Percentiles rank a stretch among this genome's conserved stretches.
phyloP scores from a whole-genome alignment of 2,797 vertebrate species.

The Halcyon chelicuti region DNA sequence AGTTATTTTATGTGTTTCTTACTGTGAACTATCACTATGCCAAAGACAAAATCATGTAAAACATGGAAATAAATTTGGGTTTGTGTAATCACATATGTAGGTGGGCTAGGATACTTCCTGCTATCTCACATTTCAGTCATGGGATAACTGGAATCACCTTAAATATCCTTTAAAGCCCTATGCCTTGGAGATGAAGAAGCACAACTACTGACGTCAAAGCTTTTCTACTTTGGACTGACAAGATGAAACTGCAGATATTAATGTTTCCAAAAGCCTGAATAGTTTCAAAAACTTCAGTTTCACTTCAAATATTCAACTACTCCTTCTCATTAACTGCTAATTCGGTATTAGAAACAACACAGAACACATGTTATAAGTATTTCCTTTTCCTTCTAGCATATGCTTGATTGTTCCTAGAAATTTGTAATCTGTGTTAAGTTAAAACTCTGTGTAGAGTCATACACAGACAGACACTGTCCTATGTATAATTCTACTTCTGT shows the following conservation, averaged over 20 bases:
- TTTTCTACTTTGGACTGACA: background rate
- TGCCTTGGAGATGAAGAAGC: background rate
- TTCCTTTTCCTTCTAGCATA: background rate
- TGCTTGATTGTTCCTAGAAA: background rate
- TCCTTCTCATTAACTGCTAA: background rate
- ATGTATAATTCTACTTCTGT: background rate
- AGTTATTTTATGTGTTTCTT: background rate
- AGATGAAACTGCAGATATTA: background rate
- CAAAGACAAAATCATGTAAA: background rate
- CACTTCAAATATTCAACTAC: background rate
- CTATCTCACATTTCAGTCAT: background rate
- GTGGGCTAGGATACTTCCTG: background rate
- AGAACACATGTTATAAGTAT: background rate
- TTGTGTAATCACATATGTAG: background rate
- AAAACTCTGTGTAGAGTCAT: too few species aligned
- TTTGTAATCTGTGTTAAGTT: background rate
- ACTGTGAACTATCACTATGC: background rate
- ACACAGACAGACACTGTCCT: background rate
- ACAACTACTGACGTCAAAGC: background rate
- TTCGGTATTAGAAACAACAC: background rate
- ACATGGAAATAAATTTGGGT: background rate
- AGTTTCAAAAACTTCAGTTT: background rate
- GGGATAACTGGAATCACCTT: background rate
- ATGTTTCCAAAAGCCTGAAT: background rate
- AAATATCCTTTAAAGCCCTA: background rate